Conservation (phyloP, 1,140 invertebrate genomes). For the Temnothorax longispinosus region DNA sequence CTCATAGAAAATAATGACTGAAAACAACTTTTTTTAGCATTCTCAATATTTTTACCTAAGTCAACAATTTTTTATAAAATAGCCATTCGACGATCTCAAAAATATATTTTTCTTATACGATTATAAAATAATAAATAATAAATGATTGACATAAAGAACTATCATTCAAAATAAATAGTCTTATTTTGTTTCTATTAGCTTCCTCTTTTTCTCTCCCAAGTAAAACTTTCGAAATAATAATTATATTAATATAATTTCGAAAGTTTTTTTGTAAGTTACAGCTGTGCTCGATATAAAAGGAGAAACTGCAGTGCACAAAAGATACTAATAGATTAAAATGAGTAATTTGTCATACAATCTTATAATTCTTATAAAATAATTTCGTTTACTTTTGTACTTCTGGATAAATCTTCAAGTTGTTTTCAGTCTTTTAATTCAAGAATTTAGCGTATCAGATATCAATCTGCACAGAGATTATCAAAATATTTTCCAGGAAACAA, state of each 20-base stretch:
- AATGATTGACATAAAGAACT: neutral
- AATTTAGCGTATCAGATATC: neutral
- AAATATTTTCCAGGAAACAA: conserved; percentile 13
- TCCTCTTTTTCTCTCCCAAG: neutral
- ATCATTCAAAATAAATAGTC: neutral
- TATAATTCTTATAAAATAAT: neutral
- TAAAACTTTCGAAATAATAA: neutral
- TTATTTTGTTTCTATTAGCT: neutral
- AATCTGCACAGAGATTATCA: neutral
- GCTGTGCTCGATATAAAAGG: neutral
- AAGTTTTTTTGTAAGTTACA: neutral
- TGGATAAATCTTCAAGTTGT: neutral
- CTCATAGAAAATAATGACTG: neutral
- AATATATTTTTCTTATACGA: neutral
- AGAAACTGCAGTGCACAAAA: neutral
- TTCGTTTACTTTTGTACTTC: neutral
- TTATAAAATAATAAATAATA: neutral
- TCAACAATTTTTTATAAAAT: neutral
- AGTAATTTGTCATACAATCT: neutral
- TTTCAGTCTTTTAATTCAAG: neutral
- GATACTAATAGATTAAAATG: neutral
- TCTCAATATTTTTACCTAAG: neutral
- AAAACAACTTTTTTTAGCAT: neutral
- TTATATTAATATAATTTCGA: neutral
- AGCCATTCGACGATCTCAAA: neutral